phyloP scores from a whole-genome alignment of 2,797 vertebrate species.

The Characodon lateralis region DNA sequence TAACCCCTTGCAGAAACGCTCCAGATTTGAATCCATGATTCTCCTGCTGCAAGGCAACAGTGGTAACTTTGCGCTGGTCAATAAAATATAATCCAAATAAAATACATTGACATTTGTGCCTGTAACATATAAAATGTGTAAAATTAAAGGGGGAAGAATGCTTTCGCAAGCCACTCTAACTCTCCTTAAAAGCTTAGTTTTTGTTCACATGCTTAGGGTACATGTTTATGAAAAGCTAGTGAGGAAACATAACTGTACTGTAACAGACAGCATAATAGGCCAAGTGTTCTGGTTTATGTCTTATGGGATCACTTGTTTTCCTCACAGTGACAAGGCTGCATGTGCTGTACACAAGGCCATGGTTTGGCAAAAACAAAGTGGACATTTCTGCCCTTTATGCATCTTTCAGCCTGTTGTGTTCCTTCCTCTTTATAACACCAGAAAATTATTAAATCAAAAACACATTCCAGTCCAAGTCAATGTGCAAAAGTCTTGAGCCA shows the following conservation, averaged over 20 bases:
- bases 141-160: not conserved
- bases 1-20: too few relatives aligned
- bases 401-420: not conserved
- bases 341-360: conserved; percentile 26
- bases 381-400: not conserved
- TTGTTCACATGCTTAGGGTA: not conserved
- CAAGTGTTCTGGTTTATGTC: conserved; percentile 27
- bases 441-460: not conserved
- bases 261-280: not conserved
- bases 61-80: too few relatives aligned
- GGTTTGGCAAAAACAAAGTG: conserved; percentile 31
- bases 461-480: not conserved
- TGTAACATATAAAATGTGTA: too few relatives aligned
- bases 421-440: not conserved
- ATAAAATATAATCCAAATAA: too few relatives aligned
- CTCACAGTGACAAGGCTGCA: conserved; percentile 25
- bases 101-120: too few relatives aligned
- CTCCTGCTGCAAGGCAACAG: too few relatives aligned
- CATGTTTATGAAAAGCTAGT: conserved; percentile 3
- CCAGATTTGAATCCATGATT: not conserved
- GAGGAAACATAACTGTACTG: not conserved
- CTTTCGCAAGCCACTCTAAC: not conserved
- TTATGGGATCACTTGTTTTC: conserved; percentile 45
- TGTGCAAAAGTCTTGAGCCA: not conserved
- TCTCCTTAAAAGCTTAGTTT: too few relatives aligned